Conservation (phyloP, 1,140 invertebrate species). For the Asobara japonica region DNA sequence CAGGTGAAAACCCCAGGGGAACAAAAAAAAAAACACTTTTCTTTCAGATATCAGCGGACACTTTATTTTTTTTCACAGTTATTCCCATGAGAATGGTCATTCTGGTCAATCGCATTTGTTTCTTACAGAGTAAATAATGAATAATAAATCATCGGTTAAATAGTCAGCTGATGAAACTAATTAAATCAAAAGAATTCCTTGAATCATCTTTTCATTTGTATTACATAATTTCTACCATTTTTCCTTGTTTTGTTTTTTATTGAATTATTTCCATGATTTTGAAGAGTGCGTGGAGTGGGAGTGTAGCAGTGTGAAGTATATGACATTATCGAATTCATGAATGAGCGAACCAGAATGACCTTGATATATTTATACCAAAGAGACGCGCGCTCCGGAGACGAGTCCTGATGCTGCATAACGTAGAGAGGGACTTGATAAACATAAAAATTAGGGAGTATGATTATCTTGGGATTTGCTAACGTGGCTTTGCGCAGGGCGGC, state of each 20-base stretch:
- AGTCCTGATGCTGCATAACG: not conserved
- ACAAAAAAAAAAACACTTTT: slow-evolving; percentile 17
- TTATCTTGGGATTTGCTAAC: slow-evolving; percentile 45
- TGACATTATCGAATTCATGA: not conserved
- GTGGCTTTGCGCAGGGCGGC: slow-evolving; percentile 79
- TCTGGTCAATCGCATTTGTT: slow-evolving; percentile 49
- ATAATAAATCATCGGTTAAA: not conserved
- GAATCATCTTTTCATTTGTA: not conserved
- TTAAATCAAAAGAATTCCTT: not conserved
- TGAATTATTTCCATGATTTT: not conserved
- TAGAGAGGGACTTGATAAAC: not conserved
- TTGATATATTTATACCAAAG: not conserved
- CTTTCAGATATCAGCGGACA: slow-evolving; percentile 35
- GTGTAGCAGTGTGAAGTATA: not conserved
- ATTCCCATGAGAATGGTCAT: slow-evolving; percentile 51
- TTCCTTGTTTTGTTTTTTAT: not conserved
- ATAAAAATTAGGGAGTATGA: not conserved
- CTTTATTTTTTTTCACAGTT: slow-evolving; percentile 38
- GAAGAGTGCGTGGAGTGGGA: not conserved
- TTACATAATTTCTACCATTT: not conserved
- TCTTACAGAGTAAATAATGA: not conserved
- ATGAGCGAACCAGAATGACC: slow-evolving; percentile 2
- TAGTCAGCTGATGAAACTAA: not conserved
- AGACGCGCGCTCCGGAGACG: not conserved
- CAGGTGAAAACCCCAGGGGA: not conserved